Evolutionary conservation across 1,140 invertebrate genomes (phyloP), one percentile per base, ranked within the genome.

Genomic region (Proctacanthus coquilletti): DNA sequence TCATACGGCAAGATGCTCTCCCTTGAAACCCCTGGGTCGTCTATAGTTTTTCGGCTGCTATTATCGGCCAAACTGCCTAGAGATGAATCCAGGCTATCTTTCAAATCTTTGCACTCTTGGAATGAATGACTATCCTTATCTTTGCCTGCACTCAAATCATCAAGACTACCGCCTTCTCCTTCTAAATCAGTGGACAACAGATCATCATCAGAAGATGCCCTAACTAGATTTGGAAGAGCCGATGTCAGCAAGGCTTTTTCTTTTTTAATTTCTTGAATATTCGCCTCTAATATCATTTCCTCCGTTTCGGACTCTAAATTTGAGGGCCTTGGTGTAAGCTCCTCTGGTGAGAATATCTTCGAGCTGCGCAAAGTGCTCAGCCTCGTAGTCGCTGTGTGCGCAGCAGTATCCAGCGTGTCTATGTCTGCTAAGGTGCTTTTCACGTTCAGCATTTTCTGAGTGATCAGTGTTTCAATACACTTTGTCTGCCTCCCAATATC

Each of bases 401-500:
- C 76, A 17, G 81, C 83, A 2, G 73, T 72, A 45, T 94, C 88
- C 35, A 95, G 62, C 0, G 83, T 87, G 48, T 82, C 81, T 45
- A 95, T 92, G 56, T 94, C 87, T 20, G 75, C 79, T 18, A 94
- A 61, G 4, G 86, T 89, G 13, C 72, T 70, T 35, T 74, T 71
- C 0, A 91, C 73, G 58, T 87, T 76, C 17, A 68, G 56, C 44
- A 69, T 61, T 50, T 66, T 63, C 49, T 88, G 84, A 34, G 74
- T 69, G 10, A 94, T 82, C 18, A 95, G 84, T 29, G 80, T 80
- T 60, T 93, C 86, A 21, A 95, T 78, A 57, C 84, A 88, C 47
- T 78, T 74, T 27, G 82, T 86, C 54, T 84, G 80, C 9, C 75
- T 67, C 42, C 75, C 70, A 40, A 85, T 83, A 51, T 84, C 80